phyloP scores from a whole-genome alignment of 2,888 invertebrate species.

The Cephonodes hylas region DNA sequence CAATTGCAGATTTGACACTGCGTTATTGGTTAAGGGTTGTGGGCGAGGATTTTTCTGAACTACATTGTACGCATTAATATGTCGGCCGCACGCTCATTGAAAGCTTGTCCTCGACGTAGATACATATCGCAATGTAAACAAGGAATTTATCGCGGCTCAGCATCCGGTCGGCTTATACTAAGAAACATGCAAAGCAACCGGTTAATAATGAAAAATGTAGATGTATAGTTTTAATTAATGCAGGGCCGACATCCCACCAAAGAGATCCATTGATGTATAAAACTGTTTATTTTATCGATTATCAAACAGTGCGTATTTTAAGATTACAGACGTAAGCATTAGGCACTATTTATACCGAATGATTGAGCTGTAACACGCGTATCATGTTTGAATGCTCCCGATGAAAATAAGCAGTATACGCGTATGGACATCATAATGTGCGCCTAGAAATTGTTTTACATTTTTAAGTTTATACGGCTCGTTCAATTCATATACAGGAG shows the following conservation, averaged over 20 bases:
- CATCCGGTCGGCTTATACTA: conserved; percentile 55
- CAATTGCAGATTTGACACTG: conserved; percentile 68
- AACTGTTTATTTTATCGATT: conserved; percentile 56
- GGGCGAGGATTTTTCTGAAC: conserved; percentile 14
- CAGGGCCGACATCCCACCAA: conserved; percentile 37
- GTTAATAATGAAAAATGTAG: conserved; percentile 32
- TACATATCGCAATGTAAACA: conserved; percentile 58
- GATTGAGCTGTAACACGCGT: conserved; percentile 46
- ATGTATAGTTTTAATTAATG: conserved; percentile 43
- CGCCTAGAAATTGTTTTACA: conserved; percentile 22
- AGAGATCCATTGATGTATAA: conserved; percentile 48
- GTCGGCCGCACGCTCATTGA: conserved; percentile 38
- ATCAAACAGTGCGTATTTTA: conserved; percentile 49
- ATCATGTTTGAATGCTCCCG: conserved; percentile 40
- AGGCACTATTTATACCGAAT: conserved; percentile 42
- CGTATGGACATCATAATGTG: conserved; percentile 16
- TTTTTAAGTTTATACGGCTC: conserved; percentile 17
- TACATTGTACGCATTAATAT: conserved; percentile 21
- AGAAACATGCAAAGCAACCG: conserved; percentile 47
- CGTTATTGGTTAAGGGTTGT: conserved; percentile 49
- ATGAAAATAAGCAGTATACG: conserved; percentile 33
- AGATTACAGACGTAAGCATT: conserved; percentile 47
- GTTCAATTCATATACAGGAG: conserved; percentile 10
- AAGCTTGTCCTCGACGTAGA: conserved; percentile 43
- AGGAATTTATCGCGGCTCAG: conserved; percentile 52